Evolutionary conservation across 2,888 invertebrate genomes (phyloP), one percentile per base, ranked within the genome.

Genomic region (Hypsopygia costalis): DNA sequence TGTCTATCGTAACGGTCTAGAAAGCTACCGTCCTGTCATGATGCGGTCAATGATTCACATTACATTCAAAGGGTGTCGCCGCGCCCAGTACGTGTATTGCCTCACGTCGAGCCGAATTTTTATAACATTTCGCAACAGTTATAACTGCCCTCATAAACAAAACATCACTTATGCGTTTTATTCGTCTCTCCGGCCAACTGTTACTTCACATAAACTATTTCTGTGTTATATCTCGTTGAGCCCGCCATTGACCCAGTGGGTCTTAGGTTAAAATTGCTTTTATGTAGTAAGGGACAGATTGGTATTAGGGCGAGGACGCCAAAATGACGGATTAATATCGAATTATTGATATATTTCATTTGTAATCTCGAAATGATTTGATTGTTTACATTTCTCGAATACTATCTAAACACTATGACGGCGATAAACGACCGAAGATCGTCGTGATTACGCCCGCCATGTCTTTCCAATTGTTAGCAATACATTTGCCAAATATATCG

Each of bases 191-290:
- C 70, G 71, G 76, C 74, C 78, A 74, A 59, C 61, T 51, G 56
- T 71, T 76, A 71, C 70, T 59, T 69, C 67, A 75, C 63, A 49
- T 57, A 36, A 58, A 64, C 66, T 69, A 67, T 70, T 71, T 68
- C 53, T 59, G 58, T 39, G 12, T 10, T n/a, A 39, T 28, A 39
- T 37, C 22, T 8, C 11, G 30, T 30, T 58, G 57, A 46, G 58
- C 55, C 46, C 64, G 77, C 69, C 79, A 81, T 77, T 81, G 80
- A 75, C 80, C 77, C 59, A 75, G 61, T 59, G 65, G 57, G 60
- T 59, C 62, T 69, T 58, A 66, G 63, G 66, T 69, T 50, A 46
- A 55, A 55, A 55, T 55, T 51, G 56, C 53, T 36, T 12, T 34
- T 27, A 27, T 28, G 33, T 36, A 27, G 41, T 46, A 43, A 46